phyloP scores from a whole-genome alignment of 2,113 vertebrate genomes.

The Pavo muticus region DNA sequence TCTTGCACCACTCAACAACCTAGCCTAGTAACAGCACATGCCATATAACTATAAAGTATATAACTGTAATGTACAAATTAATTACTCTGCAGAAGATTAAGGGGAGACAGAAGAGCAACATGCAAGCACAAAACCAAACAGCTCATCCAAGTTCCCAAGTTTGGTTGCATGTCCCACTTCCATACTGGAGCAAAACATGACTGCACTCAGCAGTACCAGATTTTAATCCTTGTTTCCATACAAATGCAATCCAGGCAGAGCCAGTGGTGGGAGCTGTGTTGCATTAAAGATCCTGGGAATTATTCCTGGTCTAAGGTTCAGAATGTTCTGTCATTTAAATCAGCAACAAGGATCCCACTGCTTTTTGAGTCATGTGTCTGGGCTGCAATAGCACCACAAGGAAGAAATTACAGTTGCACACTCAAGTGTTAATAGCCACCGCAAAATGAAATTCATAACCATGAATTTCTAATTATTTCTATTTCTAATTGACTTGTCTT shows the following conservation, averaged over 20 bases:
- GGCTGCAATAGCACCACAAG: rapidly evolving
- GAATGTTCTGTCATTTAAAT: not conserved
- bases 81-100: not conserved
- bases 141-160: rapidly evolving
- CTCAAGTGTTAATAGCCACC: not conserved
- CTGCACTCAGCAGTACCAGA: not conserved
- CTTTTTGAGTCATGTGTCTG: not conserved
- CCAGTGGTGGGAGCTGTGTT: not conserved
- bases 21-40: not conserved
- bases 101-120: not conserved
- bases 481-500: not conserved
- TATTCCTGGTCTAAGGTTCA: not conserved
- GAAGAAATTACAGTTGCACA: not conserved
- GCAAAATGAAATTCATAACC: rapidly evolving
- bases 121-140: rapidly evolving
- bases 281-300: not conserved
- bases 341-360: not conserved
- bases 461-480: not conserved
- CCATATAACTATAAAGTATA: not conserved
- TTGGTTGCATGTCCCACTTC: rapidly evolving
- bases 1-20: not conserved
- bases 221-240: not conserved
- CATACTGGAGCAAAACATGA: rapidly evolving
- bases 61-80: not conserved
- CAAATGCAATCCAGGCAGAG: rapidly evolving